Conservation (phyloP, 2,113 vertebrate genomes). For the Colinus virginianus region DNA sequence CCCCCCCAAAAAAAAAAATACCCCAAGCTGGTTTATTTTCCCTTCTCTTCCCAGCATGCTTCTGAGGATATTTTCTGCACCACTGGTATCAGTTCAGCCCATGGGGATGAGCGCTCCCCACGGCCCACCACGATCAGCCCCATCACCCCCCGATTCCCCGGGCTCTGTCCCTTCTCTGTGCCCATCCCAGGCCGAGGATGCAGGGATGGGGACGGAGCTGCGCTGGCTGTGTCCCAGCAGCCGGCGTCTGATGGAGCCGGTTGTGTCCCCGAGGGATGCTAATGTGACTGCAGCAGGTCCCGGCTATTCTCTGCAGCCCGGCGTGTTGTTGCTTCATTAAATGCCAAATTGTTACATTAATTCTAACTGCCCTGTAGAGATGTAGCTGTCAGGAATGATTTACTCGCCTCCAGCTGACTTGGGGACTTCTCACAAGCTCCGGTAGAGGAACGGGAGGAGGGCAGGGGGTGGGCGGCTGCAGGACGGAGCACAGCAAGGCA, state of each 20-base stretch:
- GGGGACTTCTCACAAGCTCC: neutral
- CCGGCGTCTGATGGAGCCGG: conserved; percentile 63
- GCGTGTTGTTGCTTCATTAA: conserved; percentile 87
- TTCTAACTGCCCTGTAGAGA: conserved; percentile 88
- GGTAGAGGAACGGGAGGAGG: neutral
- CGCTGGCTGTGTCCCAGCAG: neutral
- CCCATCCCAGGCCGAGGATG: neutral
- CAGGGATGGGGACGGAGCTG: neutral
- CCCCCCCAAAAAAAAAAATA: too few species aligned
- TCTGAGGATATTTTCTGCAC: neutral
- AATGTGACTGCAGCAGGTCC: conserved; percentile 53
- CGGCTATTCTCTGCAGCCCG: conserved; percentile 44
- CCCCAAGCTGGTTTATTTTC: neutral
- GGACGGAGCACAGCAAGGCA: neutral
- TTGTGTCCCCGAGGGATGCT: conserved; percentile 57
- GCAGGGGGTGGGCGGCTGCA: neutral
- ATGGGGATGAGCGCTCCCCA: accelerated
- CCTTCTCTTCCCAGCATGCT: neutral
- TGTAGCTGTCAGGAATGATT: conserved; percentile 92
- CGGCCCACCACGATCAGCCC: too few species aligned
- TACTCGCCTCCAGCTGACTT: conserved; percentile 85
- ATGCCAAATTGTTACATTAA: conserved; percentile 90
- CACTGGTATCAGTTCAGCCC: accelerated
- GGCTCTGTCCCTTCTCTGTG: neutral
- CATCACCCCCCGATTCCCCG: neutral